These are phyloP conservation scores for Drosophila kambysellisi DNA, from an alignment of 2,888 invertebrate genomes.

Conservation along the genomic window DNA sequence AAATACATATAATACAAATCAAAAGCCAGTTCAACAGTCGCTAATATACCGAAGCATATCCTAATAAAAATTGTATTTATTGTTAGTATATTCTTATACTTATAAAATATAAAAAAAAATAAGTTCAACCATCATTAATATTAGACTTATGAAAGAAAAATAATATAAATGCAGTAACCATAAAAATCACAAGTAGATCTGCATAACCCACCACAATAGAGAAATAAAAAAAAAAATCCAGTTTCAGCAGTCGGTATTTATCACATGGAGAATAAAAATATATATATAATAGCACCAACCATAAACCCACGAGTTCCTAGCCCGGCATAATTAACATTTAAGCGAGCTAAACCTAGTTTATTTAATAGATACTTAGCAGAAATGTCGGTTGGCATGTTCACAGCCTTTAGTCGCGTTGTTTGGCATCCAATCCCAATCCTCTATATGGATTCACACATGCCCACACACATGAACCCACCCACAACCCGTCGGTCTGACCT, in stretches of 20 bases:
- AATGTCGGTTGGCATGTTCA: slow-evolving; percentile 20
- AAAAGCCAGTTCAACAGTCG: background rate
- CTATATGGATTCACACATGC: background rate
- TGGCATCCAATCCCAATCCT: background rate
- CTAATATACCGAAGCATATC: background rate
- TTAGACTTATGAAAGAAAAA: background rate
- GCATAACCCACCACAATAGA: background rate
- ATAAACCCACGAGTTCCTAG: background rate
- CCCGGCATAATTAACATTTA: slow-evolving; percentile 10
- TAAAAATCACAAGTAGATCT: background rate
- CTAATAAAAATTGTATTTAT: too few species aligned
- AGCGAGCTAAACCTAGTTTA: slow-evolving; percentile 7
- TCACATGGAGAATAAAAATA: background rate
- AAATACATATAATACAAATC: background rate
- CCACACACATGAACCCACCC: background rate
- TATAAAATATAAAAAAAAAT: background rate
- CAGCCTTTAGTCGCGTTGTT: slow-evolving; percentile 12
- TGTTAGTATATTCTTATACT: too few species aligned
- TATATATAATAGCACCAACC: background rate
- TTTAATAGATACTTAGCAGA: slow-evolving; percentile 12
- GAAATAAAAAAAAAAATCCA: background rate
- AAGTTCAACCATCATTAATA: background rate
- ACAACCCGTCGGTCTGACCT: slow-evolving; percentile 27
- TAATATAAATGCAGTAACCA: background rate
- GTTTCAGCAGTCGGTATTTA: background rate